Evolutionary conservation across 30 jellyfish, hydroid and myxozoan species (phyloP), one percentile per base, ranked within the genome.

Genomic region (Rhopilema esculentum): DNA sequence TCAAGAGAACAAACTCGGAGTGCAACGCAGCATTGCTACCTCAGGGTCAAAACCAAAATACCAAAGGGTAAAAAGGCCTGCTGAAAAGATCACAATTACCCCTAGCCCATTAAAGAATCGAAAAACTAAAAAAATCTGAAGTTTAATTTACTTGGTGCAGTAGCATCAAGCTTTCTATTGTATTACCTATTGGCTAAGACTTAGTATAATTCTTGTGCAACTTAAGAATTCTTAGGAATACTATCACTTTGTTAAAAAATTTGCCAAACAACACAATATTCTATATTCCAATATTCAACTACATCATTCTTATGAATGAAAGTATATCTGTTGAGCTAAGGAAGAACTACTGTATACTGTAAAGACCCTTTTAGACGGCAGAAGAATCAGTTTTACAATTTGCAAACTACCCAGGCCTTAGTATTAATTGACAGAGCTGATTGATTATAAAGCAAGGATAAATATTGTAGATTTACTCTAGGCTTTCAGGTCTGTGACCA

Each of bases 51-150:
- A 73, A 69, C 84, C 17, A 77, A 77, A 77, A 77, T 51, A 53
- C 88, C 19, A 49, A 75, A 51, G 77, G 88, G 21, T 53, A 77
- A 77, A 77, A 49, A 77, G 88, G 51, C 77, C 88, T 15, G 88
- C 88, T 77, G 88, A 77, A 49, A 77, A 77, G 79, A 77, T 77
- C 61, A 77, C 77, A 40, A 77, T 77, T 77, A 77, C 88, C 40
- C 49, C 77, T 0, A 77, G 77, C 77, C 88, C 88, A 1, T 52
- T 77, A 61, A 77, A 77, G 72, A 53, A 50, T 29, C 72, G 77
- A 77, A 77, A 49, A 77, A 32, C 88, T 49, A 53, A 53, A 77
- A n/a, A 49, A 77, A 50, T 77, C 77, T 53, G 63, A 50, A 77
- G 29, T 77, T 49, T 77, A 63, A 66, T 30, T 66, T 16, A 66